Conservation (phyloP, 2,888 invertebrate species). For the Microctonus brassicae region DNA sequence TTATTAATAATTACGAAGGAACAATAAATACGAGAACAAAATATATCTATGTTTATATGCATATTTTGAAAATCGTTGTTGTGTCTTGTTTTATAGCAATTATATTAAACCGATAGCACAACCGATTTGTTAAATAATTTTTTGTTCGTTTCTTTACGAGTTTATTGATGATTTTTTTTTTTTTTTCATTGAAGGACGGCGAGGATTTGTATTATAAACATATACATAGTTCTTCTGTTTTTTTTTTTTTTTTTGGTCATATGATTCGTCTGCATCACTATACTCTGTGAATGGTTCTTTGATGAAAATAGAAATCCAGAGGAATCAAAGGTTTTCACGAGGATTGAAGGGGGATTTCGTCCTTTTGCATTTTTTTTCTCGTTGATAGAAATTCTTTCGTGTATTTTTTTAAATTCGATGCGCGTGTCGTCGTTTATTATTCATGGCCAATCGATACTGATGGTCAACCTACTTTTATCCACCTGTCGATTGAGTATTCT, state of each 20-base stretch:
- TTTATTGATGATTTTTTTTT: neutral
- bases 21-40: neutral
- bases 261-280: neutral
- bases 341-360: neutral
- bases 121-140: neutral
- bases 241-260: constrained; percentile 22
- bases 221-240: constrained; percentile 29
- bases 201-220: constrained; percentile 38
- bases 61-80: neutral
- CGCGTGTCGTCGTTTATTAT: neutral
- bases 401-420: constrained; percentile 14
- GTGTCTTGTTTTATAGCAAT: neutral
- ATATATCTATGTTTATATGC: neutral
- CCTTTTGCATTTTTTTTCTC: neutral
- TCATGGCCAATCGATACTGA: constrained; percentile 31
- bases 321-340: constrained; percentile 1
- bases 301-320: neutral
- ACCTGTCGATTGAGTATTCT: constrained; percentile 94
- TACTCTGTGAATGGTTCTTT: no score
- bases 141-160: neutral
- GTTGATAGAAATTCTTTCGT: neutral
- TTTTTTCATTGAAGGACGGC: constrained; percentile 32
- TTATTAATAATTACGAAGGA: constrained; percentile 29
- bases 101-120: neutral
- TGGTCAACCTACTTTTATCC: constrained; percentile 84